A percentile compares a stretch with the other conserved stretches of the same genome.
These are phyloP conservation scores for Pararge aegeria DNA, from an alignment of 1,140 invertebrate genomes.

Conservation along the genomic window DNA sequence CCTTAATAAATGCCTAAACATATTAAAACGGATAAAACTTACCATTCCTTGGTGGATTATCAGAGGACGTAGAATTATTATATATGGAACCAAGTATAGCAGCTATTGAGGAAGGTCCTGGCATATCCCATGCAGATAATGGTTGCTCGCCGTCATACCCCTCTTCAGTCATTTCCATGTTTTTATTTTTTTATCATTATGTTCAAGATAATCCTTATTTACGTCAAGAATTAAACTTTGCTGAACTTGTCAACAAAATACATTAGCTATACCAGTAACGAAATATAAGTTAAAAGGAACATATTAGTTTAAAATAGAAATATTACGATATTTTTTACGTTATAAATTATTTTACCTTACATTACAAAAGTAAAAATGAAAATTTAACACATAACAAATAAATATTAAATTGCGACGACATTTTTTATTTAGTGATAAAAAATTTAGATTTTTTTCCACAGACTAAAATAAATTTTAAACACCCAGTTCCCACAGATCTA, in stretches of 20 bases:
- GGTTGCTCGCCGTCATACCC: constrained; percentile 61
- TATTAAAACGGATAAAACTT: constrained; percentile 16
- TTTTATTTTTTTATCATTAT: constrained; percentile 21
- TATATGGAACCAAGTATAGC: constrained; percentile 74
- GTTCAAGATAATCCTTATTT: constrained; percentile 13
- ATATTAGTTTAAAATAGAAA: background rate
- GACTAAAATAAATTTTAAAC: background rate
- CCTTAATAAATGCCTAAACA: too few relatives aligned
- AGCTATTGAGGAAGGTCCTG: constrained; percentile 68
- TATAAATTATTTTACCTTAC: background rate
- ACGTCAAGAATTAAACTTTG: constrained; percentile 7
- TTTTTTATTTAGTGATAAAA: background rate
- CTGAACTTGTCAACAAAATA: constrained; percentile 9
- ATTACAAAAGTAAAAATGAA: background rate
- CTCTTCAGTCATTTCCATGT: constrained; percentile 63
- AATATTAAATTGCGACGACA: background rate
- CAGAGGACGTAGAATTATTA: constrained; percentile 58
- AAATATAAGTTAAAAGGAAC: background rate
- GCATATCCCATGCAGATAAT: constrained; percentile 66
- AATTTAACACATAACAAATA: background rate
- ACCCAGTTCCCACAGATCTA: too few relatives aligned
- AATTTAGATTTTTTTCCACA: background rate
- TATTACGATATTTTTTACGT: background rate
- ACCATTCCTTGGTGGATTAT: constrained; percentile 63
- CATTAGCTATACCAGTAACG: background rate